phyloP scores from a whole-genome alignment of 2,888 invertebrate species.

The Watsonalla cultraria region DNA sequence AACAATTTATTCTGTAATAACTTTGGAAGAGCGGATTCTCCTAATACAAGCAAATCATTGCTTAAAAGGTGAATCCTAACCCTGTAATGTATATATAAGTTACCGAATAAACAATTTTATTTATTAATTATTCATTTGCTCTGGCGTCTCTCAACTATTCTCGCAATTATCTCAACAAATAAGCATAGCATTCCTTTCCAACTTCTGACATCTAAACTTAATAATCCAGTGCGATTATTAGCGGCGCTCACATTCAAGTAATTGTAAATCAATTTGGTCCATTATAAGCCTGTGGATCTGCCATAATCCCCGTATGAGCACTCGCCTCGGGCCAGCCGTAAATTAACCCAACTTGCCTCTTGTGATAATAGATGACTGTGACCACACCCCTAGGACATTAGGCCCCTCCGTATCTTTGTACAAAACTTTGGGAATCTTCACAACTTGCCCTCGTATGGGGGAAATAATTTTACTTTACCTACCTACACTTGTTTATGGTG shows the following conservation, averaged over 20 bases:
- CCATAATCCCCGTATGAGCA: slow-evolving; percentile 25
- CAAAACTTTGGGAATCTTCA: slow-evolving; percentile 12
- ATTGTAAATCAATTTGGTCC: slow-evolving; percentile 35
- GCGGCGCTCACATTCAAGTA: slow-evolving; percentile 8
- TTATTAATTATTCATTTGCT: too few relatives aligned
- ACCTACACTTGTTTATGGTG: background rate
- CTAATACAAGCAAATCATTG: too few relatives aligned
- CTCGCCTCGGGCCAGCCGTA: slow-evolving; percentile 17
- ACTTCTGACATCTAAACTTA: slow-evolving; percentile 16
- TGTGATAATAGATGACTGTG: slow-evolving; percentile 7
- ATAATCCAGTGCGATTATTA: slow-evolving; percentile 28
- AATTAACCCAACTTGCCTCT: slow-evolving; percentile 14
- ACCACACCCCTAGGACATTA: slow-evolving; percentile 25
- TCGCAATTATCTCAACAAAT: too few relatives aligned
- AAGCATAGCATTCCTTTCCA: slow-evolving; percentile 1
- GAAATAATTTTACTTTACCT: slow-evolving; percentile 8
- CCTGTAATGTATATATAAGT: too few relatives aligned
- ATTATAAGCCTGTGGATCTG: slow-evolving; percentile 25
- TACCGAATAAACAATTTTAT: too few relatives aligned
- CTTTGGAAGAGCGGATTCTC: too few relatives aligned
- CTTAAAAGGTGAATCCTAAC: too few relatives aligned
- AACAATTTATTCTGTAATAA: too few relatives aligned
- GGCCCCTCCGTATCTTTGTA: slow-evolving; percentile 12
- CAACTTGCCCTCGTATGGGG: slow-evolving; percentile 15
- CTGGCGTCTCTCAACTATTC: too few relatives aligned